Conservation (phyloP, 2,113 vertebrate genomes). For the Atherinomorus stipes region DNA sequence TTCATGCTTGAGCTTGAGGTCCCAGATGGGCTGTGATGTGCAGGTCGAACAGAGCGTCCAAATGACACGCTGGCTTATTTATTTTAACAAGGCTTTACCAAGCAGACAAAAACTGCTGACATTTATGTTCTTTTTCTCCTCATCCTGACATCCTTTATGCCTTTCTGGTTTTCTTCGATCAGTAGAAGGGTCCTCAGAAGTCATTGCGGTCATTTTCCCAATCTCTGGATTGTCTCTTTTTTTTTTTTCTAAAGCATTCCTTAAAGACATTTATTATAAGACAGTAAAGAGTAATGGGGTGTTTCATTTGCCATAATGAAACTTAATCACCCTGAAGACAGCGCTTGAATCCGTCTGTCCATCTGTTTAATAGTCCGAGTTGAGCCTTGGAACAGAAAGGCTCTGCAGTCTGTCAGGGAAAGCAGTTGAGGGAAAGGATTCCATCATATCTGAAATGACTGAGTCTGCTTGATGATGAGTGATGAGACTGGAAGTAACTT, state of each 20-base stretch:
- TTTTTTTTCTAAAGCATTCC: constrained; percentile 46
- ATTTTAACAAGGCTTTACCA: constrained; percentile 60
- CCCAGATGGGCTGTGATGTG: constrained; percentile 69
- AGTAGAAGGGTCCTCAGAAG: constrained; percentile 42
- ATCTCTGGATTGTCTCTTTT: constrained; percentile 42
- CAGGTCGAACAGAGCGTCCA: constrained; percentile 50
- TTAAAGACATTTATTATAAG: constrained; percentile 72
- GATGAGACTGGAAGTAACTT: constrained; percentile 37
- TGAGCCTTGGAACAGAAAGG: constrained; percentile 33
- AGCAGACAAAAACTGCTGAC: constrained; percentile 62
- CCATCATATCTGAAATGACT: constrained; percentile 45
- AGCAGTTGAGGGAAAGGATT: constrained; percentile 34
- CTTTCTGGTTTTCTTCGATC: constrained; percentile 2
- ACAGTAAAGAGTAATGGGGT: constrained; percentile 75
- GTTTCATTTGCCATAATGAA: constrained; percentile 79
- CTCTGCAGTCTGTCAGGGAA: constrained; percentile 38
- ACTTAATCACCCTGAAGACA: constrained; percentile 66
- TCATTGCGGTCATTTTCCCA: constrained; percentile 40
- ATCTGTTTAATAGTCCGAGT: constrained; percentile 62
- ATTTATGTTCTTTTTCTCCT: constrained; percentile 40
- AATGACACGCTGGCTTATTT: constrained; percentile 72
- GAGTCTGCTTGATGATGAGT: constrained; percentile 41
- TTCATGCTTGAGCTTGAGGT: constrained; percentile 46
- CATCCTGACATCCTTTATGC: background rate
- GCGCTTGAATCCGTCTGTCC: constrained; percentile 70